Evolutionary conservation across 2,113 vertebrate species (phyloP).

Genomic region (Condylura cristata): DNA sequence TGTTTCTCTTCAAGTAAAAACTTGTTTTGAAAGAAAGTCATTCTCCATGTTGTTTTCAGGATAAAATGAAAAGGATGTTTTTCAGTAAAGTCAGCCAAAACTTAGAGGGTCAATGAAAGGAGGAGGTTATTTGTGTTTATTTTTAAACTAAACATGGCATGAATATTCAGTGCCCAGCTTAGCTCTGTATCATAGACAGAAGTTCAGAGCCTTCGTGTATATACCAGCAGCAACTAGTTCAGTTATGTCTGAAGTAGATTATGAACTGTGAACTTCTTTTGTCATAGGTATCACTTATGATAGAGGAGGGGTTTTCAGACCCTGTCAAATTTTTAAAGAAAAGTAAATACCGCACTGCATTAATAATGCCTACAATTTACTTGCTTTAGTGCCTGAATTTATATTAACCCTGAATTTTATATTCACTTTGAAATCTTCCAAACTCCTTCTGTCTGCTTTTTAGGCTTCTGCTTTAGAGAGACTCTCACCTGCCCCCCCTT

Average conservation of each 20-base stretch:
- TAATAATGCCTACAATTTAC: not conserved
- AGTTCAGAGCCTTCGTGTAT: conserved; percentile 12
- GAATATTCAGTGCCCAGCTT: conserved; percentile 49
- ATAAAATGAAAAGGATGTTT: conserved; percentile 76
- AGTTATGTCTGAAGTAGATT: not conserved
- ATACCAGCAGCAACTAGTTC: not conserved
- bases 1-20: conserved; percentile 72
- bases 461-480: not conserved
- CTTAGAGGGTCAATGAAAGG: conserved; percentile 50
- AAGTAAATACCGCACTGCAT: not conserved
- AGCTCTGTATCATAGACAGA: not conserved
- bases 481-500: not conserved
- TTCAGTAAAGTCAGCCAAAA: conserved; percentile 69
- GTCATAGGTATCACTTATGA: not conserved
- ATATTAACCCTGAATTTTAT: not conserved
- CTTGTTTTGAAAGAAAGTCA: conserved; percentile 72
- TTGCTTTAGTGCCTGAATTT: not conserved
- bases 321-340: not conserved
- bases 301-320: not conserved
- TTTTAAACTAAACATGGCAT: conserved; percentile 68
- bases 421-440: not conserved
- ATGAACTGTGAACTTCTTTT: not conserved
- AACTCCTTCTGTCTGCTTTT: not conserved
- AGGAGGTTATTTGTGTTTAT: conserved; percentile 71
- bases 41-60: conserved; percentile 72